Evolutionary conservation across 1,140 invertebrate genomes (phyloP).

Genomic region (Helicoverpa armigera): DNA sequence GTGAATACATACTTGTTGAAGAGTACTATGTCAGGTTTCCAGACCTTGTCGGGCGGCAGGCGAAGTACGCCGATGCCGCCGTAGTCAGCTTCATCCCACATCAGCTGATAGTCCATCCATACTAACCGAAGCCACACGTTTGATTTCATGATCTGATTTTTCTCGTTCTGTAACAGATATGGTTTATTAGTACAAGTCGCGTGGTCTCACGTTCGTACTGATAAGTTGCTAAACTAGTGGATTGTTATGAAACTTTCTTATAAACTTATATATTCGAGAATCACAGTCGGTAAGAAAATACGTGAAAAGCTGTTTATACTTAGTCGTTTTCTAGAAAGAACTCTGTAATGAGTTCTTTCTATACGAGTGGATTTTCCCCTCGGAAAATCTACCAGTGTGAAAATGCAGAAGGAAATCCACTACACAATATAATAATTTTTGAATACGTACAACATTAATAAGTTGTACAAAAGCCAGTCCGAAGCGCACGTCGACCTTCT

Average conservation of each 20-base stretch:
- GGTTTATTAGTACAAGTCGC: background rate
- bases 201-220: background rate
- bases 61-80: slow-evolving; percentile 98
- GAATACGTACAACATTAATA: slow-evolving; percentile 97
- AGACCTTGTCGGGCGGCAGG: slow-evolving; percentile 99
- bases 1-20: slow-evolving; percentile 97
- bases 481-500: slow-evolving; percentile 98
- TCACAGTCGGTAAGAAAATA: too few species aligned
- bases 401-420: too few species aligned
- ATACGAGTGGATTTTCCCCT: too few species aligned
- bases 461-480: slow-evolving; percentile 99
- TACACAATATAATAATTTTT: too few species aligned
- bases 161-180: slow-evolving; percentile 95
- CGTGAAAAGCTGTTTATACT: background rate
- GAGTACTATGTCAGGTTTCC: slow-evolving; percentile 99
- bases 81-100: slow-evolving; percentile 99
- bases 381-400: background rate
- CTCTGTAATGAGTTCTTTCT: too few species aligned
- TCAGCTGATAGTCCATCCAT: slow-evolving; percentile 99
- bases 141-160: slow-evolving; percentile 99
- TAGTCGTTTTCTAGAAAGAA: too few species aligned
- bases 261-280: too few species aligned
- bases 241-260: too few species aligned
- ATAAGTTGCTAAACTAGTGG: background rate
- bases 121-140: slow-evolving; percentile 99